Base-by-base conservation (phyloP, 1,140 invertebrate genomes). In the Drosophila equinoxialis region DNA sequence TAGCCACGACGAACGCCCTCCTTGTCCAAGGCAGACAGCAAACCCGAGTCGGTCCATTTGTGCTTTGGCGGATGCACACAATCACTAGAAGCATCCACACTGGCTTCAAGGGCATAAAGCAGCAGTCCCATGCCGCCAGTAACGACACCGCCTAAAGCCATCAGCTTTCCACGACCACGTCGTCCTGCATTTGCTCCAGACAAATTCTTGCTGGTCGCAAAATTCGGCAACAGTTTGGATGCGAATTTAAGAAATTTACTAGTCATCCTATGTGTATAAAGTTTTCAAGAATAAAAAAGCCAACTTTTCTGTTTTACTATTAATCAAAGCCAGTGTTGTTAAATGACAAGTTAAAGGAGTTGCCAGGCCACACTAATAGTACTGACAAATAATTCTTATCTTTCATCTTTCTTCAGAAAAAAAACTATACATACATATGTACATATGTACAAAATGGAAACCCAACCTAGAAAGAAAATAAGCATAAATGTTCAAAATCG, bases 1-100 rank as follows among this genome's bases (percentile, higher is more conserved):
- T 98, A 99, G 35, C 99, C 99, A 91, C 99, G 95, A 60, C 98
- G 95, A 66, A 99, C 94, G 81, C 94, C 94, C 77, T 68, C 87
- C 93, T 97, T 96, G 92, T 99, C 98, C 57, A 98, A 91, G 33
- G 96, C 95, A 23, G 94, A 92, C 71, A 98, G 94, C 13, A 93
- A 76, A 33, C 97, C 96, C 62, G 94, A 93, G 82, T 99, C 98
- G 55, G 90, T 94, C 98, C 98, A 99, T 6, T 95, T 95, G 87
- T 96, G 95, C 8, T 95, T 94, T 3, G 96, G 95, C 17, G 97
- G 94, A 92, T 98, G 97, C 30, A 98, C 95, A 76, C 96, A 95
- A 33, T 96, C 90, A 37, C 95, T 96, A 0, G 93, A 94, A 8
- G 98, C 98, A 81, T 96, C 95, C 33, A 99, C 96, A 1, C 97